A percentile compares a stretch with the other conserved stretches of the same genome.
Conservation (phyloP, 2,888 invertebrate genomes). For the Andrena camellia region DNA sequence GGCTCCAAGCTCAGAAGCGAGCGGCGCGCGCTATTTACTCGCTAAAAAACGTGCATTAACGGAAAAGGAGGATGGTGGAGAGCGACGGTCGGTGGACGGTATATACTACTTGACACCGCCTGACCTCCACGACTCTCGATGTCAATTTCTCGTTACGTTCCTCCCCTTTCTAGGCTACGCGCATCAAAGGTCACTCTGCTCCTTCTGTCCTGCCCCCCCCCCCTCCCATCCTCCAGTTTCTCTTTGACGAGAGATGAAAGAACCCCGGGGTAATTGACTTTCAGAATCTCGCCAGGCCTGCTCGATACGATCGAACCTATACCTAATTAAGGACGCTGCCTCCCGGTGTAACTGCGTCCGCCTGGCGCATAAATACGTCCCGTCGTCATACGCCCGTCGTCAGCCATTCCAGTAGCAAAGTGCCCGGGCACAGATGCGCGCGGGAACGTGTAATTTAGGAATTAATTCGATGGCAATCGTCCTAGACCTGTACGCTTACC, state of each 20-base stretch:
- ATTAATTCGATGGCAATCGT: slow-evolving; percentile 51
- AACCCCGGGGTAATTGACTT: background rate
- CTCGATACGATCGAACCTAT: slow-evolving; percentile 13
- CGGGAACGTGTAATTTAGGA: slow-evolving; percentile 26
- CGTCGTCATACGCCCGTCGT: background rate
- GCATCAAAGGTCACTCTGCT: slow-evolving; percentile 32
- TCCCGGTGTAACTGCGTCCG: background rate
- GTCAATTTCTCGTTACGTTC: slow-evolving; percentile 79
- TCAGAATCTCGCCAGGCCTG: slow-evolving; percentile 11
- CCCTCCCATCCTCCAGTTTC: slow-evolving; percentile 1
- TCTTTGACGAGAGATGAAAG: slow-evolving; percentile 23
- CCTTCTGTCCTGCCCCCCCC: background rate
- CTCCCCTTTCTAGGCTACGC: slow-evolving; percentile 65
- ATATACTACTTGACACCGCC: slow-evolving; percentile 84
- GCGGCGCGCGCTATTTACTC: slow-evolving; percentile 13
- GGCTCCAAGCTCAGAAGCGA: slow-evolving; percentile 16
- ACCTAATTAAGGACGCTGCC: slow-evolving; percentile 14
- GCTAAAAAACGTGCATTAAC: slow-evolving; percentile 43
- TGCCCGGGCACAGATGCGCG: background rate
- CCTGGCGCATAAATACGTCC: background rate
- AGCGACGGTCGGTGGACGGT: slow-evolving; percentile 81
- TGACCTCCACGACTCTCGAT: slow-evolving; percentile 76
- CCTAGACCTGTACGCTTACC: slow-evolving; percentile 14
- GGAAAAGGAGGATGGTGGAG: slow-evolving; percentile 48
- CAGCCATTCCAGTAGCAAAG: background rate